Evolutionary conservation across 2,113 vertebrate genomes (phyloP), one percentile per base, ranked within the genome.

Genomic region (Daubentonia madagascariensis): DNA sequence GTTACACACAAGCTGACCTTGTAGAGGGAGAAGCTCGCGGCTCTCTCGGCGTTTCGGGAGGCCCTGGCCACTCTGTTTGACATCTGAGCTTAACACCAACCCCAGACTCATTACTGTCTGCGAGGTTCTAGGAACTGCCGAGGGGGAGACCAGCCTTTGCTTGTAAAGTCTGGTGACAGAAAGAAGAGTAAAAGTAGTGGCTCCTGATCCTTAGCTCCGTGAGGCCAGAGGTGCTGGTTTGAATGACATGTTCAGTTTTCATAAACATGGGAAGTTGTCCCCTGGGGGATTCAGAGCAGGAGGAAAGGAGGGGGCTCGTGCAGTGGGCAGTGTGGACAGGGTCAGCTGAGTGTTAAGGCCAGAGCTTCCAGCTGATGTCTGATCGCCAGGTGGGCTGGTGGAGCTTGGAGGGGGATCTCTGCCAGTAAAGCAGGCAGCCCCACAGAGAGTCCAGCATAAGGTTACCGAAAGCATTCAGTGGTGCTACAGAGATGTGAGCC

Each of bases 1-100:
- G 98, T 98, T 98, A 85, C 98, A 97, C 96, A 95, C 43, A 52
- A 6, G 98, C 98, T 45, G 73, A 96, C 98, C 98, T 88, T 96
- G 98, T 97, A 91, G 97, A 96, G 85, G 40, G 52, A 52, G 52
- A 97, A 79, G 97, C 97, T 73, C 45, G 0, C 4, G 1, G 94
- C 97, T 89, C 70, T 59, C 95, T 85, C 16, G 4, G 65, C 0
- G 8, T 73, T 91, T 85, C 59, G 0, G 93, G 93, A 93, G 89
- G 97, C 85, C 37, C 73, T 67, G 97, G 97, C 94, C 32, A 22
- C 90, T 95, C 37, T 96, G 95, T 94, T 94, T 43, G 76, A 93
- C 61, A 50, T 57, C 98, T 35, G 96, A 98, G 79, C 3, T n/a
- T 67, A 97, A 97, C 78, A 96, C 97, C 96, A 85, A 61, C 88